phyloP scores from a whole-genome alignment of 2,113 vertebrate genomes.

The Chaetodon auriga region DNA sequence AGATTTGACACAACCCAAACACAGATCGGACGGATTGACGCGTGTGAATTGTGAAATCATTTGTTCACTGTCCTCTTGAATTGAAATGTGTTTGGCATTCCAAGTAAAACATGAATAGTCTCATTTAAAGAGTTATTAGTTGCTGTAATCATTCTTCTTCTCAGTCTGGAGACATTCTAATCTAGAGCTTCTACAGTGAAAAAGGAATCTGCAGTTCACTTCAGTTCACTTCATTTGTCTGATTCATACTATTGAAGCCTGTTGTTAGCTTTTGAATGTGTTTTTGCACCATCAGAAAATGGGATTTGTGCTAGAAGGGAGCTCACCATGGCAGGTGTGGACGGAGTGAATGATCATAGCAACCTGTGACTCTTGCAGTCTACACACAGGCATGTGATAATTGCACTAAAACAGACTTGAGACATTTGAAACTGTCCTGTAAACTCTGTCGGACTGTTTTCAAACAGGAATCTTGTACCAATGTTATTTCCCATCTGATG shows the following conservation, averaged over 20 bases:
- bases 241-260: background rate
- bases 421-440: background rate
- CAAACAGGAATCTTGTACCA: background rate
- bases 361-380: background rate
- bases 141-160: background rate
- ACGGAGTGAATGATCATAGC: background rate
- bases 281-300: background rate
- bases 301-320: background rate
- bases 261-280: background rate
- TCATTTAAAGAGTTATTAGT: background rate
- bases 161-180: background rate
- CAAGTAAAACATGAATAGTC: background rate
- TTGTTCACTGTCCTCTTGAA: background rate
- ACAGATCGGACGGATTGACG: background rate
- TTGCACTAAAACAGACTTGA: background rate
- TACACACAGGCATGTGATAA: background rate
- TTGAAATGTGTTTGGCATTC: background rate
- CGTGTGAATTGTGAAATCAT: background rate
- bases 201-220: background rate
- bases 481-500: slow-evolving; percentile 13
- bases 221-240: background rate
- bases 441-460: background rate
- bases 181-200: background rate
- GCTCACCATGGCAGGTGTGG: no score
- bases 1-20: slow-evolving; percentile 4